Percentiles rank a stretch among this genome's conserved stretches.
phyloP scores from a whole-genome alignment of 2,113 vertebrate species.

The Sebastes fasciatus region DNA sequence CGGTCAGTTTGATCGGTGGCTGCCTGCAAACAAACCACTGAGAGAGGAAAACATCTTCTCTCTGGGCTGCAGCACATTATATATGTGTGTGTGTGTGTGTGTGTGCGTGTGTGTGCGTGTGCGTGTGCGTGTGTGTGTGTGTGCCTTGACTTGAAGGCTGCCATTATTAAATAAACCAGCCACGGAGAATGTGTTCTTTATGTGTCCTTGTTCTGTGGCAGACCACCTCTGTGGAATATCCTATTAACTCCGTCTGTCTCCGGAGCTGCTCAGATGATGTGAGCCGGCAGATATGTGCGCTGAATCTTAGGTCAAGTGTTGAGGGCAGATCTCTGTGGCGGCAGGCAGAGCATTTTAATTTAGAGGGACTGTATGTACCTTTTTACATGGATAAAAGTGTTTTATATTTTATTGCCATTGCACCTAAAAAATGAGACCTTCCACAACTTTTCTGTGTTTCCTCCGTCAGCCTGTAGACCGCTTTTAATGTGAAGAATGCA shows the following conservation, averaged over 20 bases:
- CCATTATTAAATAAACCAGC: conserved; percentile 54
- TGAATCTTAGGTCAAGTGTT: conserved; percentile 1
- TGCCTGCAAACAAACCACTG: conserved; percentile 32
- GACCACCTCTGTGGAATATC: conserved; percentile 11
- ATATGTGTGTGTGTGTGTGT: conserved; percentile 26
- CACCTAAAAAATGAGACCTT: too few species aligned
- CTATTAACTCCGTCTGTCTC: background rate
- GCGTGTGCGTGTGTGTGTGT: conserved; percentile 39
- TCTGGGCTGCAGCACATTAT: background rate
- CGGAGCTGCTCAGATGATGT: background rate
- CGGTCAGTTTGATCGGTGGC: conserved; percentile 23
- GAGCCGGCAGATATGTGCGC: background rate
- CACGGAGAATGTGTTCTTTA: conserved; percentile 18
- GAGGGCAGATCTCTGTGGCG: background rate
- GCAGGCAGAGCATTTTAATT: background rate
- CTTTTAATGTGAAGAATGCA: too few species aligned
- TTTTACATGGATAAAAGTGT: too few species aligned
- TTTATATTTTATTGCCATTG: too few species aligned
- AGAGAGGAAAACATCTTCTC: conserved; percentile 7
- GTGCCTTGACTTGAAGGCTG: conserved; percentile 34
- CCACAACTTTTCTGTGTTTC: too few species aligned
- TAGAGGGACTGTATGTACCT: too few species aligned
- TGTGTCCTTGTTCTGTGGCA: conserved; percentile 18
- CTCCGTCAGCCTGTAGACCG: too few species aligned
- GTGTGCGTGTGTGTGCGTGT: conserved; percentile 37